Base-by-base conservation (phyloP, 1,140 invertebrate species). In the Gryon sp. region DNA sequence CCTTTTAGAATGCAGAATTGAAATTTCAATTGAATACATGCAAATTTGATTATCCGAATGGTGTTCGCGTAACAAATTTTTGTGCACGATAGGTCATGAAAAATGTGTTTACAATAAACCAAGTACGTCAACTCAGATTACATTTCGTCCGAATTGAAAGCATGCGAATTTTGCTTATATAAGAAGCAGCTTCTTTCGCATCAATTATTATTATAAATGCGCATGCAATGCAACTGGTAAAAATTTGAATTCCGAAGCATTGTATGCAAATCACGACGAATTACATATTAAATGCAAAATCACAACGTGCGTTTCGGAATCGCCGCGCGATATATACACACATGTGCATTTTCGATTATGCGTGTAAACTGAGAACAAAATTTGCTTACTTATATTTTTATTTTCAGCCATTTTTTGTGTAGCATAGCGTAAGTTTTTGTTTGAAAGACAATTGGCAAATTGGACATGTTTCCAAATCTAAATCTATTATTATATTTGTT, bases 121-220 rank as follows among this genome's bases (percentile, higher is more conserved):
- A n/a, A n/a, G n/a, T 24, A 36, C 15, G 16, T 60, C 55, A 24
- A 26, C 3, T 9, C 11, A 19, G 19, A 16, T 26, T 36, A 28
- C 11, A 8, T 45, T 57, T 8, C n/a, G 0, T 1, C 19, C 43
- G 57, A 28, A 62, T 62, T 48, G 14, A 41, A 63, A 50, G 18
- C 34, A 41, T 24, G 15, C 19, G 38, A 65, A 63, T 63, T 65
- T 65, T n/a, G n/a, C n/a, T n/a, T n/a, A n/a, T n/a, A n/a, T n/a
- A n/a, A n/a, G n/a, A n/a, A n/a, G n/a, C n/a, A n/a, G n/a, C n/a
- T n/a, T n/a, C n/a, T n/a, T n/a, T n/a, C 5, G 48, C 60, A 65
- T 65, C 60, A 65, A 65, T 65, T 65, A 53, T 53, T n/a, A n/a
- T n/a, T n/a, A n/a, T n/a, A n/a, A 65, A 40, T 66, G 3, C 48